Conservation (phyloP, 2,113 vertebrate species). For the Peromyscus maniculatus region DNA sequence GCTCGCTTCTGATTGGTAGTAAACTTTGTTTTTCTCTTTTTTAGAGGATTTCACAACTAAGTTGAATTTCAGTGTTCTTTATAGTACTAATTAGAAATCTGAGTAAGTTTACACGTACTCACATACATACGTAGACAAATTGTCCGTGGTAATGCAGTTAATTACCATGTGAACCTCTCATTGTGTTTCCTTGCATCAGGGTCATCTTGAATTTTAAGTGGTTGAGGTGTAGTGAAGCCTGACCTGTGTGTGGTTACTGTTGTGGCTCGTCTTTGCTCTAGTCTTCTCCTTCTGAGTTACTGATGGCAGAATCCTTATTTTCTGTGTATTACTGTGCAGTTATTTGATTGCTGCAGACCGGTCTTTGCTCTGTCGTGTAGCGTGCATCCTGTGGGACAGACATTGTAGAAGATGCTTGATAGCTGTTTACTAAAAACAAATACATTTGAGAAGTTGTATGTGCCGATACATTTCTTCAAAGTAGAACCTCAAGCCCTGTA, state of each 20-base stretch:
- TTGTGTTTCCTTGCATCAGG: background rate
- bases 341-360: slow-evolving; percentile 76
- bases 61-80: slow-evolving; percentile 29
- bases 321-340: slow-evolving; percentile 70
- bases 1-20: slow-evolving; percentile 61
- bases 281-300: slow-evolving; percentile 72
- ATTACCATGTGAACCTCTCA: slow-evolving; percentile 41
- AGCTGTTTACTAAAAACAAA: slow-evolving; percentile 52
- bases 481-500: slow-evolving; percentile 26
- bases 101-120: background rate
- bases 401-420: slow-evolving; percentile 51
- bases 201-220: slow-evolving; percentile 31
- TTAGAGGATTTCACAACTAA: slow-evolving; percentile 68
- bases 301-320: slow-evolving; percentile 75
- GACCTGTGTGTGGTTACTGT: slow-evolving; percentile 60
- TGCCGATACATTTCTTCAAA: background rate
- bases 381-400: slow-evolving; percentile 68
- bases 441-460: slow-evolving; percentile 26
- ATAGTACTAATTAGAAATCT: slow-evolving; percentile 61
- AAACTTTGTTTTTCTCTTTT: slow-evolving; percentile 75
- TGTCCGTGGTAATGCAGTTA: slow-evolving; percentile 17
- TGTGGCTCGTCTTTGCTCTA: slow-evolving; percentile 49
- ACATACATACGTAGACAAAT: slow-evolving; percentile 32
- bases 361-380: slow-evolving; percentile 76
- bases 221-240: slow-evolving; percentile 66